phyloP scores from a whole-genome alignment of 1,140 invertebrate genomes.

The Liolophura sinensis region DNA sequence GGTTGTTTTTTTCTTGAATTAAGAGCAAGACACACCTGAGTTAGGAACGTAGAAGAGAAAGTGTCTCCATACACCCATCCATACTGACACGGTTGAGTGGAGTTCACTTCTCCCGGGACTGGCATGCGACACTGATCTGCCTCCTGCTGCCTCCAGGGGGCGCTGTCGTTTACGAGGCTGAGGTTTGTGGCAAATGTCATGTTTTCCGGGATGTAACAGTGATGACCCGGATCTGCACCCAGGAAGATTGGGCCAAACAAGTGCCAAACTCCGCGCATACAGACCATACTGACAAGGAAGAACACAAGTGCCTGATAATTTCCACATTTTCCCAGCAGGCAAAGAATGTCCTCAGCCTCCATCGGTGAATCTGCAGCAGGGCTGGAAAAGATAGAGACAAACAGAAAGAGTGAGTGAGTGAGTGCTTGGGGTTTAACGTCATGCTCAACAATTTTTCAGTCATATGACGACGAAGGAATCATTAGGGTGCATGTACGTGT shows the following conservation, averaged over 20 bases:
- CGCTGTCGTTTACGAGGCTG: too few relatives aligned
- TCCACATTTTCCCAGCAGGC: conserved; percentile 85
- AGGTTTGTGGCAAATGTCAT: too few relatives aligned
- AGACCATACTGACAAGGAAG: conserved; percentile 77
- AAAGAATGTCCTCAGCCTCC: conserved; percentile 84
- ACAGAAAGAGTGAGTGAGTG: too few relatives aligned
- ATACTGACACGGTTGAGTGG: conserved; percentile 15
- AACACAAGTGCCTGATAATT: conserved; percentile 84
- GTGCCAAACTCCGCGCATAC: conserved; percentile 77
- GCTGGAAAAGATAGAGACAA: too few relatives aligned
- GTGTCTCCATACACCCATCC: conserved; percentile 26
- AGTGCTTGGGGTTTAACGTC: too few relatives aligned
- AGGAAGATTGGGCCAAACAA: conserved; percentile 75
- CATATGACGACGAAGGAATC: too few relatives aligned
- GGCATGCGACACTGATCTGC: too few relatives aligned
- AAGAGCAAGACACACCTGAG: conserved; percentile 13
- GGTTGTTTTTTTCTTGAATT: too few relatives aligned
- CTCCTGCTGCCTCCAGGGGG: too few relatives aligned
- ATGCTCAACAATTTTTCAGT: too few relatives aligned
- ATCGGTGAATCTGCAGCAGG: conserved; percentile 34
- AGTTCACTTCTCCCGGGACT: too few relatives aligned
- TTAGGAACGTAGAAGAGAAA: conserved; percentile 25
- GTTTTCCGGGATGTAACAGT: conserved; percentile 18
- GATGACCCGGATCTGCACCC: conserved; percentile 29
- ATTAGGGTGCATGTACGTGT: too few relatives aligned